These are phyloP conservation scores for Calameuta filiformis DNA, from an alignment of 2,888 invertebrate species.

Conservation along the genomic window DNA sequence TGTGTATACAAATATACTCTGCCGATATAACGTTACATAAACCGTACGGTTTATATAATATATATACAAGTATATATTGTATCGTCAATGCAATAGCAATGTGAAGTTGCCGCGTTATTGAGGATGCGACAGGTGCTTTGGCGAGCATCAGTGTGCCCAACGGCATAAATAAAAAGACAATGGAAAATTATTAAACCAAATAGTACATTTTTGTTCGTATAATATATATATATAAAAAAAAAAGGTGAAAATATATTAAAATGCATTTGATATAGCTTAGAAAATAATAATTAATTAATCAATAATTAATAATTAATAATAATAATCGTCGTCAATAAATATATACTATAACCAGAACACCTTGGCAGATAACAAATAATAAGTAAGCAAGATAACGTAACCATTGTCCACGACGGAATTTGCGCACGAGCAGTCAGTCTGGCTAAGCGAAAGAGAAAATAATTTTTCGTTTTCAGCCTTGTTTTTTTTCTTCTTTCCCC, in stretches of 20 bases:
- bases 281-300: conserved; percentile 31
- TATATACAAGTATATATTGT: neutral
- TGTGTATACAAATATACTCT: neutral
- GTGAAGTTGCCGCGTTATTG: conserved; percentile 10
- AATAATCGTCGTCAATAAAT: conserved; percentile 54
- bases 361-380: conserved; percentile 65
- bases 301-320: conserved; percentile 37
- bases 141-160: conserved; percentile 27
- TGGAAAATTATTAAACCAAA: conserved; percentile 64
- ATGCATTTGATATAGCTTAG: conserved; percentile 54
- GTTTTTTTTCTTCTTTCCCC: conserved; percentile 22
- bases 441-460: neutral
- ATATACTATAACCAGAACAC: conserved; percentile 66
- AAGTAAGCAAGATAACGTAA: conserved; percentile 64
- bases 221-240: conserved; percentile 19
- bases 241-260: conserved; percentile 66
- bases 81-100: neutral
- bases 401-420: conserved; percentile 17
- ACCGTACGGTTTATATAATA: neutral
- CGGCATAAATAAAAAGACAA: conserved; percentile 54
- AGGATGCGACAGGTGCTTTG: conserved; percentile 55
- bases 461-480: conserved; percentile 22
- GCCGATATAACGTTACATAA: conserved; percentile 11
- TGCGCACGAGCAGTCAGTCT: conserved; percentile 47
- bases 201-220: conserved; percentile 65